These are phyloP conservation scores for Sitta europaea DNA, from an alignment of 2,113 vertebrate species.

Conservation along the genomic window DNA sequence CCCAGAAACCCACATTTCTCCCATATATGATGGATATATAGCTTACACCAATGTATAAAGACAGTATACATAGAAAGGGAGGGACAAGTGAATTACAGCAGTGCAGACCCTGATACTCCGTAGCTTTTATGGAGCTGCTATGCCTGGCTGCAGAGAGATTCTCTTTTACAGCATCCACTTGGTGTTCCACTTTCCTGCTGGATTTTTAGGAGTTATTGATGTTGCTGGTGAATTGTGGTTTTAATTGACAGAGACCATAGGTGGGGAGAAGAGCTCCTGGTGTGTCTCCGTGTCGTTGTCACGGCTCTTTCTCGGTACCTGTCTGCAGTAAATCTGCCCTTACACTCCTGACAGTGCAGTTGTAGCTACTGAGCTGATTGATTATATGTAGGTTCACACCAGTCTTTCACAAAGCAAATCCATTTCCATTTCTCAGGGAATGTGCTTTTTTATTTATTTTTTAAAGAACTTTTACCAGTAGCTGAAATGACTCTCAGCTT, in stretches of 20 bases:
- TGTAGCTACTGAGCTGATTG: not conserved
- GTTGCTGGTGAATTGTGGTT: not conserved
- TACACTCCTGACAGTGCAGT: not conserved
- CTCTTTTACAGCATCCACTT: not conserved
- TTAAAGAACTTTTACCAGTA: not conserved
- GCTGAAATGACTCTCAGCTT: not conserved
- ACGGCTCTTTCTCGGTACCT: fast-evolving
- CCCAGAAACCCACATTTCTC: not conserved
- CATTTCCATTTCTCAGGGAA: not conserved
- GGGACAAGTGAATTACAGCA: not conserved
- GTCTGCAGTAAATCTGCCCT: not conserved
- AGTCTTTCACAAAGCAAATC: not conserved
- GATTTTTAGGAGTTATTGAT: not conserved
- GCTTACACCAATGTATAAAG: not conserved
- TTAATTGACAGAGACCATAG: not conserved
- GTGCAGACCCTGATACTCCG: not conserved
- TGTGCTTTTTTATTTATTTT: not conserved
- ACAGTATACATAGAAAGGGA: not conserved
- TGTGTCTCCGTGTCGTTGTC: not conserved
- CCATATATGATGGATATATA: not conserved
- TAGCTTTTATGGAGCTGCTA: not conserved
- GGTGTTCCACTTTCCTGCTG: not conserved
- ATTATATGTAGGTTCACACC: not conserved
- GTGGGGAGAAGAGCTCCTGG: not conserved
- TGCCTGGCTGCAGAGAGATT: not conserved